Base-by-base conservation (phyloP, 2,888 invertebrate genomes). In the Eretmocerus hayati region DNA sequence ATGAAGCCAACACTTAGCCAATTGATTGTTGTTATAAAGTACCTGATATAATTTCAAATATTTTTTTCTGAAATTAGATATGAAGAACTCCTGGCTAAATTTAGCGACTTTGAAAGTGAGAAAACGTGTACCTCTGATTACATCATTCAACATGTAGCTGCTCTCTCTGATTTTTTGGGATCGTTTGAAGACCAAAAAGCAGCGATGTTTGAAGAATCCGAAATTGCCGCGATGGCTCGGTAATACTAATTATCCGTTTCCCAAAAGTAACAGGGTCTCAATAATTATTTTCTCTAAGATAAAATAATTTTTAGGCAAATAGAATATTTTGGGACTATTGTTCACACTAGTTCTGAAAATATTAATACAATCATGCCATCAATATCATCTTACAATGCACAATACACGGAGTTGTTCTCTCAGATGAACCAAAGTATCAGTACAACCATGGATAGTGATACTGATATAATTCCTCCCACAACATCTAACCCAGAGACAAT, bases 131-230 rank as follows among this genome's bases (percentile, higher is more conserved):
- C 9, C 40, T 4, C 15, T 31, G 19, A 31, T 2, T 43, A 38
- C 16, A 46, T 50, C 15, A 21, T 9, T 22, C 35, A 46, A 5
- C 33, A 50, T 26, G 36, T 50, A 22, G 31, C 21, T 31, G 16
- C 11, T 8, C 20, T 50, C 31, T 15, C 42, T 35, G 36, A 39
- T 5, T 26, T 46, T 22, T 43, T 38, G 5, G 18, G n/a, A 11
- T 73, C 77, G 46, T 78, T 78, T 50, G 65, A 81, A 0, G 78
- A 77, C 63, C 62, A 75, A 4, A 74, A 79, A 56, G 76, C 74
- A 55, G 74, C 69, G 58, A 72, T 79, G 49, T 62, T 81, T 35
- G 62, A 63, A 47, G 74, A 75, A 31, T 19, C 51, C 40, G 54
- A 55, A 42, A 53, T 59, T 26, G 8, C n/a, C 5, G 38, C 48